phyloP scores from a whole-genome alignment of 2,888 invertebrate genomes.

The Hetaerina titia region DNA sequence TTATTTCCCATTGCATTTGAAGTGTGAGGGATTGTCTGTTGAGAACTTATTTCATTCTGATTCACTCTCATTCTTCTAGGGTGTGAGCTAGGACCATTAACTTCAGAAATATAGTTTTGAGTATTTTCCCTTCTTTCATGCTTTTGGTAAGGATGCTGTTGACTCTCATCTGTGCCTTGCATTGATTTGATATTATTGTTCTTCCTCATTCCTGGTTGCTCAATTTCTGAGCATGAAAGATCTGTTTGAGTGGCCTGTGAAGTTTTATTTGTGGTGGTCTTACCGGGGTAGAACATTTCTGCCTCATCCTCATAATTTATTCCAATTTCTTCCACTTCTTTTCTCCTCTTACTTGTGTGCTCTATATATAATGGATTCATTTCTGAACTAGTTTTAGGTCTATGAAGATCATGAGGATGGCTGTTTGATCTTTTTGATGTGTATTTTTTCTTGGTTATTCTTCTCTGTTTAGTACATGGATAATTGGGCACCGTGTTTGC shows the following conservation, averaged over 20 bases:
- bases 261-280: neutral
- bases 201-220: neutral
- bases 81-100: neutral
- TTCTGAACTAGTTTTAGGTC: neutral
- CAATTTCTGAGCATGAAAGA: neutral
- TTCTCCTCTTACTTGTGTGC: neutral
- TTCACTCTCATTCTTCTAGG: neutral
- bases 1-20: neutral
- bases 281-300: neutral
- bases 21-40: neutral
- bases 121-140: neutral
- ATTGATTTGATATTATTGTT: neutral
- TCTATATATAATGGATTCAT: neutral
- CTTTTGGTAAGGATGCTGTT: neutral
- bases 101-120: neutral
- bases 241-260: slow-evolving; percentile 16
- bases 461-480: neutral
- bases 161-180: neutral
- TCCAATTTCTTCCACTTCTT: neutral
- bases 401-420: neutral
- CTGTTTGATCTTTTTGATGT: neutral
- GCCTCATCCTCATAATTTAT: neutral
- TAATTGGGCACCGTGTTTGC: neutral
- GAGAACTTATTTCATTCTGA: neutral
- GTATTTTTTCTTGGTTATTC: neutral